Evolutionary conservation across 1,140 invertebrate species (phyloP), one percentile per base, ranked within the genome.

Genomic region (Notospermus geniculatus): DNA sequence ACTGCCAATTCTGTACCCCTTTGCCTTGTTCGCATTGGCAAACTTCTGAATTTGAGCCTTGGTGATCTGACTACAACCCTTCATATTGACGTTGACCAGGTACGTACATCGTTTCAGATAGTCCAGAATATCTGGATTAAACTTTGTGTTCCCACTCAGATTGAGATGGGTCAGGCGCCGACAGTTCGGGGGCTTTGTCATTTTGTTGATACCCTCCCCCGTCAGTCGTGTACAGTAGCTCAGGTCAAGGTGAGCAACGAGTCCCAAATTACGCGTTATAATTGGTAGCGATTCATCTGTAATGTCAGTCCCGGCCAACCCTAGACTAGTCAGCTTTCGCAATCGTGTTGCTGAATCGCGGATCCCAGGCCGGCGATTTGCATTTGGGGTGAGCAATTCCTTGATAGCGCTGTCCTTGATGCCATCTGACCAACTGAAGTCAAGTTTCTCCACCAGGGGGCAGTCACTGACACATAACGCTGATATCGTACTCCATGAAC

Each of bases 191-290:
- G 46, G 25, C 25, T 50, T 86, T 13, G 87, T 87, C 29, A 96
- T 83, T 73, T 91, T 90, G 1, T 91, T 90, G n/a, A 95, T 88
- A 29, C 91, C 92, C 5, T 90, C 89, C 76, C 95, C 91, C 0
- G 91, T 92, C 11, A 96, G 85, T n/a, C 90, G 85, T 36, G 88
- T 87, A 79, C 92, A 95, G 30, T 89, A 90, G 17, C 90, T 92
- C 11, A 95, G 81, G 81, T 93, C 90, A 52, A 96, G 79, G 50
- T 86, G 85, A 25, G 86, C 83, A 45, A 96, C 76, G 67, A 86
- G 83, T 0, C 88, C 87, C 53, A 94, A 71, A 70, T 92, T 88
- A 78, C 92, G 88, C 0, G 87, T 86, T 2, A 93, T 86, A 58
- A 91, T 87, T 17, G 90, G 85, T 68, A 96, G 84, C 0, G 92